Evolutionary conservation across 2,113 vertebrate species (phyloP).

Genomic region (Bostrychus sinensis): DNA sequence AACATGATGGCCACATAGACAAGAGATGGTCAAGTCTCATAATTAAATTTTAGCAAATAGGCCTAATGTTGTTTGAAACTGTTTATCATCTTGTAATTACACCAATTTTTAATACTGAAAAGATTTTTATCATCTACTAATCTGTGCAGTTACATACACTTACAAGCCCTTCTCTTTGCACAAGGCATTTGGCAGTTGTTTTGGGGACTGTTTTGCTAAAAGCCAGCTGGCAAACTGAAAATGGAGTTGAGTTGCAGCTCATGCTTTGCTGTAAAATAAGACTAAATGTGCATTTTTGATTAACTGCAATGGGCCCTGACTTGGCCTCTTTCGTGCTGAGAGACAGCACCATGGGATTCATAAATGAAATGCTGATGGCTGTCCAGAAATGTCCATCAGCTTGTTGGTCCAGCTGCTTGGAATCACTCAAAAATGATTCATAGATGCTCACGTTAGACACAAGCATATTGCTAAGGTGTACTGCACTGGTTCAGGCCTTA

Average conservation of each 20-base stretch:
- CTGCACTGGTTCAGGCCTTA: constrained; percentile 27
- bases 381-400: constrained; percentile 68
- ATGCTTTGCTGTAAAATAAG: constrained; percentile 64
- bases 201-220: too few species aligned
- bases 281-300: constrained; percentile 70
- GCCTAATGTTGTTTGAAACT: constrained; percentile 11
- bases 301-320: constrained; percentile 75
- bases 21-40: constrained; percentile 25
- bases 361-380: constrained; percentile 72
- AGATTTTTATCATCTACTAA: not conserved
- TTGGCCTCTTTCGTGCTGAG: constrained; percentile 55
- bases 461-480: constrained; percentile 41
- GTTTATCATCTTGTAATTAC: too few species aligned
- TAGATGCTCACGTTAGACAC: constrained; percentile 65
- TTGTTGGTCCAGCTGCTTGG: constrained; percentile 79
- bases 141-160: not conserved
- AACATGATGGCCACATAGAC: too few species aligned
- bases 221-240: constrained; percentile 68
- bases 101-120: too few species aligned
- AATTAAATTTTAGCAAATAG: constrained; percentile 28
- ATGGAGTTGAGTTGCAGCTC: constrained; percentile 60
- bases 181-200: too few species aligned
- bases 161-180: too few species aligned
- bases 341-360: constrained; percentile 72
- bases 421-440: constrained; percentile 71